Base-by-base conservation (phyloP, 1,140 invertebrate genomes). In the Spodoptera litura region DNA sequence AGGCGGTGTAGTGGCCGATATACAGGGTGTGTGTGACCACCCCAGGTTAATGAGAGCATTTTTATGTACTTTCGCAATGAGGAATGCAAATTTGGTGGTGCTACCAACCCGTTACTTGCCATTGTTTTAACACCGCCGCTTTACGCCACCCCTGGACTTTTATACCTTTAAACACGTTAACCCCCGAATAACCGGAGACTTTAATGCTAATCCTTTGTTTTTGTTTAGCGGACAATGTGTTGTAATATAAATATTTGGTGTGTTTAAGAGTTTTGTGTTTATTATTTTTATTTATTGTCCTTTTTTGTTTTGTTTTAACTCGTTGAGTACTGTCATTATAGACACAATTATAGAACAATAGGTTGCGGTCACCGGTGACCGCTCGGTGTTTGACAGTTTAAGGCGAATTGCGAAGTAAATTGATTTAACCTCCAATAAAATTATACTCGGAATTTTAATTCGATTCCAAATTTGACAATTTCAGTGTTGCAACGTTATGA, bases 11-110 rank as follows among this genome's bases (percentile, higher is more conserved):
- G 58, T 81, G 79, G 82, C 81, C 75, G 20, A 31, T 64, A 49
- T 44, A 82, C 78, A 78, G 90, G 85, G 83, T 81, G 86, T 85
- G 85, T 82, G 38, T 89, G 88, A 89, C 89, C 89, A 88, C 89
- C 88, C 85, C 89, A 90, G 91, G 91, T 93, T 92, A 93, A 93
- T 93, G 91, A 92, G 91, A 88, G 89, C 85, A 94, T 92, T 93
- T 94, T 93, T 93, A 91, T 88, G 91, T 89, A 83, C 88, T 91
- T 85, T 87, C 88, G 85, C 91, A 91, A 92, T 92, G 90, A 94
- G 91, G 91, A 94, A 94, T 94, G 92, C 91, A 93, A 94, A 94
- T 94, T 91, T 84, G 85, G 86, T 85, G 87, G 87, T 85, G 89
- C 92, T 89, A 90, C 86, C 87, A 85, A 83, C 86, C 85, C 88